Evolutionary conservation across 2,113 vertebrate genomes (phyloP), one percentile per base, ranked within the genome.

Genomic region (Ploceus nigricollis): DNA sequence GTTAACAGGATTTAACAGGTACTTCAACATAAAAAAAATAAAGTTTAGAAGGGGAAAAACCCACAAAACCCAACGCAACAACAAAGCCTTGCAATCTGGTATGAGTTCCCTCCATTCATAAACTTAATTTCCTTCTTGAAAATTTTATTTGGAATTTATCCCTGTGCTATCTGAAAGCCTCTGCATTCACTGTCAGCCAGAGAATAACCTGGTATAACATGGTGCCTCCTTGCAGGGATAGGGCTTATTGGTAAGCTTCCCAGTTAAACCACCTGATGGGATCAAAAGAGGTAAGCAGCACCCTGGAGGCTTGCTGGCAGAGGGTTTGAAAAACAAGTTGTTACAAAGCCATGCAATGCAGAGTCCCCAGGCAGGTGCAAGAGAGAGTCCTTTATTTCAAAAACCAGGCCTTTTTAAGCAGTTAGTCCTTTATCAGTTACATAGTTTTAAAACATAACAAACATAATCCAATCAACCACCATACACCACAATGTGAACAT

Each of bases 171-270:
- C 56, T 35, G 53, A 51, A 65, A 66, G 40, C 44, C 9, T 80
- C n/a, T 27, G 18, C 0, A 0, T 56, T 77, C 27, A 24, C 22
- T 2, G 1, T 53, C 4, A 6, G 58, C 21, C 53, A 45, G 42
- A 30, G 47, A 42, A 65, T 75, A 70, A 65, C 50, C 90, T 9
- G 3, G 8, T 47, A 20, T 56, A 44, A 86, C 51, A 57, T 14
- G 13, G 13, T 73, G 18, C 51, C 61, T 77, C 42, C 85, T 69
- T 69, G 70, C 50, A 40, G 44, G 37, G 33, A 21, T 40, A 58
- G 39, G 56, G 87, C 76, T 91, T 91, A 86, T 13, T 1, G 5
- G 48, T 89, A 94, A 93, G 88, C 77, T 89, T 53, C 31, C 25
- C 0, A 0, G 57, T 70, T 91, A 89, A 93, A 86, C 61, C 76